These are phyloP conservation scores for Halcyon senegalensis DNA, from an alignment of 2,113 vertebrate genomes.

Conservation along the genomic window DNA sequence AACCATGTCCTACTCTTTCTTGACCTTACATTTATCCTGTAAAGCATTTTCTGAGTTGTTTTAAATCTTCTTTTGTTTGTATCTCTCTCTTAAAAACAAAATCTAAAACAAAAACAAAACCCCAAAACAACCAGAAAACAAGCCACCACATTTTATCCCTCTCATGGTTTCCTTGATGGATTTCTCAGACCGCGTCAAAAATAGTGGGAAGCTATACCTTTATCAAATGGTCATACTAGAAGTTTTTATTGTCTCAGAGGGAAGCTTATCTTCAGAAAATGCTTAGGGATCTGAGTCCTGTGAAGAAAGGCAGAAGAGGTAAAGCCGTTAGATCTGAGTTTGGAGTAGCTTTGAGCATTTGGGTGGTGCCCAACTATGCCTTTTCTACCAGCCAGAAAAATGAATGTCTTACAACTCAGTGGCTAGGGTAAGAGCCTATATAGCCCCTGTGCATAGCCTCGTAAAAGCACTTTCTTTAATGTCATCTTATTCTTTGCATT, in stretches of 20 bases:
- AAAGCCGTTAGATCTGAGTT: constrained; percentile 4
- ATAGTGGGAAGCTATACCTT: neutral
- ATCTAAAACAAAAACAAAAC: neutral
- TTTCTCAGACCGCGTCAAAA: neutral
- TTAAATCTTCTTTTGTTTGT: neutral
- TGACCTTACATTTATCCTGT: neutral
- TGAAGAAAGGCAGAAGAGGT: neutral
- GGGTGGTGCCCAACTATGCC: neutral
- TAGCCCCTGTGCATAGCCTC: neutral
- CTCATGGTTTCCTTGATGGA: neutral
- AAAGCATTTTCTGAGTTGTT: neutral
- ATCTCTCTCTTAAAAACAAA: neutral
- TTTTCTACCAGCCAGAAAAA: constrained; percentile 6
- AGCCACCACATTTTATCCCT: neutral
- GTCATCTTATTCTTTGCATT: neutral
- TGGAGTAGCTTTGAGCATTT: constrained; percentile 8
- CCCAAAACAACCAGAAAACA: neutral
- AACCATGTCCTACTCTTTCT: neutral
- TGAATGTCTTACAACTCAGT: neutral
- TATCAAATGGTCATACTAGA: neutral
- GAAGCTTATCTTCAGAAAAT: neutral
- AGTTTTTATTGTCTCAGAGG: neutral
- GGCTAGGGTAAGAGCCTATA: neutral
- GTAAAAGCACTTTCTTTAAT: neutral
- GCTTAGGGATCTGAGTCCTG: neutral